phyloP scores from a whole-genome alignment of 2,113 vertebrate species.

The Atractosteus spatula region DNA sequence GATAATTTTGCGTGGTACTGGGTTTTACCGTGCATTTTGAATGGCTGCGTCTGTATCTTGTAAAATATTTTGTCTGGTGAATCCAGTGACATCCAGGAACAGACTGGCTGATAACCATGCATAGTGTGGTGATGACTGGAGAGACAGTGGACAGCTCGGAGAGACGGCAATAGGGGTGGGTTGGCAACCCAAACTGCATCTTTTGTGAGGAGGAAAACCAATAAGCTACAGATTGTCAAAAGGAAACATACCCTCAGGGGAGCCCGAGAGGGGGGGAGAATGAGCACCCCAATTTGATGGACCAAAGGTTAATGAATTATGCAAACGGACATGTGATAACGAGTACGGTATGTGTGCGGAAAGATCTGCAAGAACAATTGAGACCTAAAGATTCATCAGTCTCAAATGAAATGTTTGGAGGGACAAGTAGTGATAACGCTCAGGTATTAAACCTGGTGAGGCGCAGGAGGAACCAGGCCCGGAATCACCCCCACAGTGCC shows the following conservation, averaged over 20 bases:
- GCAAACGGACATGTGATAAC: neutral
- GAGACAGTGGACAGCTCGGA: slow-evolving; percentile 21
- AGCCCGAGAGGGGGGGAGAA: slow-evolving; percentile 18
- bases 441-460: too few species aligned
- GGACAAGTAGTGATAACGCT: too few species aligned
- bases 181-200: slow-evolving; percentile 13
- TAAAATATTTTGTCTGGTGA: too few species aligned
- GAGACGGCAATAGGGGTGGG: slow-evolving; percentile 19
- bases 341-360: neutral
- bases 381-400: slow-evolving; percentile 7
- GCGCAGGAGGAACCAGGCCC: slow-evolving; percentile 12
- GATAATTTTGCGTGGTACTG: too few species aligned
- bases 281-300: slow-evolving; percentile 16
- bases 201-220: neutral
- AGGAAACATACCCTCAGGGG: slow-evolving; percentile 15
- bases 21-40: too few species aligned
- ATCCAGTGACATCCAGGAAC: slow-evolving; percentile 20
- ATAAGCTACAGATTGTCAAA: neutral
- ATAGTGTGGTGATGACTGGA: slow-evolving; percentile 15
- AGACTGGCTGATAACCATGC: neutral
- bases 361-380: slow-evolving; percentile 8
- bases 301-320: neutral
- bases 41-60: too few species aligned
- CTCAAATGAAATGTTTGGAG: neutral
- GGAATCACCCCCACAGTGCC: slow-evolving; percentile 18